Evolutionary conservation across 2,888 invertebrate genomes (phyloP).

Genomic region (Hydrotaea cyrtoneurina): DNA sequence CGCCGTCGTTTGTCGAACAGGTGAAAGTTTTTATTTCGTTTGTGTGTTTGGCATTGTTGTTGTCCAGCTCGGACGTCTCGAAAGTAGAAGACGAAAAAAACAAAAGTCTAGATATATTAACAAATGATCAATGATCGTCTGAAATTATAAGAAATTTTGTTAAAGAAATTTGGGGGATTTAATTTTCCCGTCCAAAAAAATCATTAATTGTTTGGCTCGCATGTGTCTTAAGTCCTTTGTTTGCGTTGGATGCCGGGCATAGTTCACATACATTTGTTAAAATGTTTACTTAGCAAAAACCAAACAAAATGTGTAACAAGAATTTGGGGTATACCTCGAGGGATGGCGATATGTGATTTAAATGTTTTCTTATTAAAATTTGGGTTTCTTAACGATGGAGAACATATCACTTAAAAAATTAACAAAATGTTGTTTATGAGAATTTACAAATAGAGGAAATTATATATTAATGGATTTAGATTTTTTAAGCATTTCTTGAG

Average conservation of each 20-base stretch:
- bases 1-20: slow-evolving; percentile 35
- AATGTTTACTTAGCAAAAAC: no score
- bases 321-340: background rate
- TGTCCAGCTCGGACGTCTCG: background rate
- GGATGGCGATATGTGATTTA: no score
- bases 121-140: slow-evolving; percentile 2
- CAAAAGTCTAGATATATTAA: slow-evolving; percentile 38
- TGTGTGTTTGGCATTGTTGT: background rate
- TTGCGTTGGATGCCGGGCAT: background rate
- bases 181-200: background rate
- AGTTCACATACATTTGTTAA: no score
- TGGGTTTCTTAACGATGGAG: no score
- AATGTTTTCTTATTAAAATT: no score
- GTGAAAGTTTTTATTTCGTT: slow-evolving; percentile 62
- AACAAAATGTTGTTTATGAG: no score
- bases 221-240: slow-evolving; percentile 50
- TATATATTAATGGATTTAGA: no score
- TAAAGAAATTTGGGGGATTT: background rate
- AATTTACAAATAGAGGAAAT: no score
- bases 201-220: background rate
- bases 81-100: background rate
- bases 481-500: no score
- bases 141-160: background rate
- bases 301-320: background rate
- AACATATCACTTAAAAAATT: no score